A percentile compares a stretch with the other conserved stretches of the same genome.
phyloP scores from a whole-genome alignment of 2,113 vertebrate genomes.

The Pan paniscus region DNA sequence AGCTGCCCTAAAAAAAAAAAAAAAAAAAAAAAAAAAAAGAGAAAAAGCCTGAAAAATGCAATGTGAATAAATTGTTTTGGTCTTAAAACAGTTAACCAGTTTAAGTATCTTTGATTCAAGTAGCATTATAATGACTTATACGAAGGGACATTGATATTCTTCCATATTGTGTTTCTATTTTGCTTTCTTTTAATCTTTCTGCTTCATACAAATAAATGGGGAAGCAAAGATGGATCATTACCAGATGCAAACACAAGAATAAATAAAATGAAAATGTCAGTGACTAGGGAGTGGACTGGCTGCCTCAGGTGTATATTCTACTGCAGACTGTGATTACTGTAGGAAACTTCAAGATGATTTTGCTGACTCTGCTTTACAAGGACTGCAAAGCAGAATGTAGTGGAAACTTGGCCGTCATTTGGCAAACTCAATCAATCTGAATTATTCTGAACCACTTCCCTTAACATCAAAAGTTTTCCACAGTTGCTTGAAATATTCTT shows the following conservation, averaged over 20 bases:
- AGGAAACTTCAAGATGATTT: conserved; percentile 5
- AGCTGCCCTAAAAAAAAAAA: not conserved
- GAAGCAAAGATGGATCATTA: not conserved
- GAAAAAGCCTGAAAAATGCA: not conserved
- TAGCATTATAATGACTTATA: not conserved
- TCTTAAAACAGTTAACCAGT: not conserved
- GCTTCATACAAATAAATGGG: not conserved
- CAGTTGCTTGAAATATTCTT: not conserved
- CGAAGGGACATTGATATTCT: not conserved
- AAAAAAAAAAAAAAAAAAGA: no score
- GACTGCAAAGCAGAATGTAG: not conserved
- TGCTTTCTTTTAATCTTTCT: not conserved
- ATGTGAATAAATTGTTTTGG: not conserved
- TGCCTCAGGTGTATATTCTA: not conserved
- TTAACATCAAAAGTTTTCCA: not conserved
- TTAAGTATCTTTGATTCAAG: not conserved
- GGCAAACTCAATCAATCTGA: conserved; percentile 23
- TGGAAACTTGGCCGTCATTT: not conserved
- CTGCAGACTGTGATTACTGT: not conserved
- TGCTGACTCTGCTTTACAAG: not conserved
- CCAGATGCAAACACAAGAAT: not conserved
- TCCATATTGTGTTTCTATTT: not conserved
- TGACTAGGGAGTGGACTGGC: not conserved
- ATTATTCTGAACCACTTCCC: conserved; percentile 14
- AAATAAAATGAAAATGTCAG: not conserved